Evolutionary conservation across 2,888 invertebrate species (phyloP), one percentile per base, ranked within the genome.

Genomic region (Drosophila multiciliata): DNA sequence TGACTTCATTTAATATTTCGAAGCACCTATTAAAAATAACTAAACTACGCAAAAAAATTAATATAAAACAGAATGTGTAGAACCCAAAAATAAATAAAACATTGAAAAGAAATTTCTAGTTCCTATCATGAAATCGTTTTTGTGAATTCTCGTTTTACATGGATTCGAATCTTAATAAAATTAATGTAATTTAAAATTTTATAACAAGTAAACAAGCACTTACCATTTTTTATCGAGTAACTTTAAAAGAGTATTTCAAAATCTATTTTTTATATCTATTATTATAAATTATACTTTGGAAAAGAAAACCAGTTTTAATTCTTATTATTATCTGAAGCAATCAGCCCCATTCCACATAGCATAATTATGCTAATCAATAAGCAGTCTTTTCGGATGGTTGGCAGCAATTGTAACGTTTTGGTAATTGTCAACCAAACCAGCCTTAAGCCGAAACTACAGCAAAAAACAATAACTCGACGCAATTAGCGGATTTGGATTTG

Each of bases 401-500:
- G 60, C 63, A 61, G 50, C 63, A 76, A 72, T 63, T 62, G 64
- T 62, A 52, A 60, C 57, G 45, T 26, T 29, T 29, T 29, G 12
- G 8, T 45, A 38, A 29, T 29, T 15, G 38, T 40, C 62, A 42
- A 65, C 66, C 55, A 68, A 54, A 77, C 49, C 49, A 45, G 67
- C 49, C 70, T 53, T 66, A 74, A 79, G 23, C 59, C 70, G 29
- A 64, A 79, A 81, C 68, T 69, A 32, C 75, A 81, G 75, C 75
- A 75, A 60, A 69, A 89, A 72, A 73, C 75, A 75, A 64, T 69
- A 90, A 71, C 83, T 77, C 73, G 75, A 74, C 73, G 80, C 83
- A 89, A 90, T 89, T 90, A 90, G 78, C 83, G 87, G 89, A 90
- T 88, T 89, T 89, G 75, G 74, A 76, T 73, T 79, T 83, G 69